Evolutionary conservation across 2,888 invertebrate genomes (phyloP).

Genomic region (Muschampia plurimacula): DNA sequence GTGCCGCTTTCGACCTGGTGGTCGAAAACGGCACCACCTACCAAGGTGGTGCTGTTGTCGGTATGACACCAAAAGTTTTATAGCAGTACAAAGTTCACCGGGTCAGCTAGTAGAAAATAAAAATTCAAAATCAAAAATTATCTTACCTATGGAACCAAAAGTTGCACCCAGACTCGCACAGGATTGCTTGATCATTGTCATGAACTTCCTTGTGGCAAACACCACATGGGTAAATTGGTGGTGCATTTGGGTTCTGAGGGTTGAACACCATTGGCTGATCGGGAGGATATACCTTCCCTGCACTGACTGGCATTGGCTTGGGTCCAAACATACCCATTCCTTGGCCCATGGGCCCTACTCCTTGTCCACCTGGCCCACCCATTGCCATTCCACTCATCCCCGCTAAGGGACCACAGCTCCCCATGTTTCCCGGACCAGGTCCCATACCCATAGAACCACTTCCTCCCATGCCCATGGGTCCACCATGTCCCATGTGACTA

Average conservation of each 20-base stretch:
- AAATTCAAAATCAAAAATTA: too few species aligned
- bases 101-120: too few species aligned
- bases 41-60: too few species aligned
- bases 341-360: constrained; percentile 86
- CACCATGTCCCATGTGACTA: constrained; percentile 82
- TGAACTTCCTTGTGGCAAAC: constrained; percentile 99
- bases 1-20: too few species aligned
- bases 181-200: constrained; percentile 98
- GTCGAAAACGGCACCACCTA: too few species aligned
- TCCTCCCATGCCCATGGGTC: constrained; percentile 82
- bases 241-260: constrained; percentile 99
- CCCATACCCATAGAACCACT: constrained; percentile 80
- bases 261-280: constrained; percentile 99
- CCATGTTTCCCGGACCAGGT: constrained; percentile 80
- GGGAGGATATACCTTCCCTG: constrained; percentile 96
- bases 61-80: too few species aligned
- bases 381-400: constrained; percentile 85
- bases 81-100: too few species aligned
- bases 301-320: constrained; percentile 96
- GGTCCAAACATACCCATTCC: constrained; percentile 89
- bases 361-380: constrained; percentile 82
- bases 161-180: constrained; percentile 99
- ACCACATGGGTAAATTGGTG: constrained; percentile 99
- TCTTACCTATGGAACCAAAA: constrained; percentile 98
- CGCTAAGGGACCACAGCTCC: constrained; percentile 79